Evolutionary conservation across 2,888 invertebrate genomes (phyloP), one percentile per base, ranked within the genome.

Genomic region (Pollenia angustigena): DNA sequence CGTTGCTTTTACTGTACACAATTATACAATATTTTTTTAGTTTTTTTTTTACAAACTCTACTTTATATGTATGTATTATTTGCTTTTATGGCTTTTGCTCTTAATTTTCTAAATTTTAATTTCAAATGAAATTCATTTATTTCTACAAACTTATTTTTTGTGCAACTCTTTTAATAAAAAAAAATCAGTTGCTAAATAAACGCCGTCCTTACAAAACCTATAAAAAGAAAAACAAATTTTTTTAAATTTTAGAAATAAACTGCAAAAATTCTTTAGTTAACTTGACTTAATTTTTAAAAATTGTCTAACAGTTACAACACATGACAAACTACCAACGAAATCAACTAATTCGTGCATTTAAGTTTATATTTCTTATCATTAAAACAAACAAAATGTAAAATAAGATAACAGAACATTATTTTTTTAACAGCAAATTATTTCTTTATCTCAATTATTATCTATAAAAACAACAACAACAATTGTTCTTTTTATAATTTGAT

Each of bases 361-460:
- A 11, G 46, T 62, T 64, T 18, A 46, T 79, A 58, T 46, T 60
- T 69, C 74, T 85, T 85, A 85, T 85, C 84, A 80, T 60, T 79
- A 52, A 79, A 74, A 18, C 60, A 82, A 82, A 82, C 52, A 76
- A 64, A 81, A 72, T 52, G 32, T 18, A 46, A 74, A 78, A 85
- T n/a, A 54, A 54, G 74, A 85, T 85, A 84, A 82, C 44, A 68
- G 46, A 46, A 58, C 46, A 56, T 76, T 69, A 18, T 85, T 32
- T 32, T 1, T 32, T 32, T 32, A 32, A 32, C 32, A 32, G 6
- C 32, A 32, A 32, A 32, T 32, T 32, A 32, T 32, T 32, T 56
- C 74, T 54, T 74, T 85, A 85, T 85, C 79, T 85, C 40, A 79
- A 60, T 68, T 80, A 60, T 80, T 85, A 80, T 85, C 84, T 85